Conservation (phyloP, 2,113 vertebrate genomes). For the human (Homo sapiens) region DNA sequence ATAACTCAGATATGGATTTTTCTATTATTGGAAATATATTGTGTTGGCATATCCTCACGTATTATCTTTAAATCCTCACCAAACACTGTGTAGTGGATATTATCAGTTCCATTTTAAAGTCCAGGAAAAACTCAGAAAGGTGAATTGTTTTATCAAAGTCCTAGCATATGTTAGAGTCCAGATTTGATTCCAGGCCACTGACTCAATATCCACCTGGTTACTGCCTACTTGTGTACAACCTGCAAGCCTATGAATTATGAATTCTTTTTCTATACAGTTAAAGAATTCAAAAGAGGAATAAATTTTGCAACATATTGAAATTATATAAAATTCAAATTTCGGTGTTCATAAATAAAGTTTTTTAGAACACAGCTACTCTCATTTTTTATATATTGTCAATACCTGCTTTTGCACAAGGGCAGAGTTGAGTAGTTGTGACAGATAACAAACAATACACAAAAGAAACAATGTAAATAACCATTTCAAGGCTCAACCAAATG, state of each 20-base stretch:
- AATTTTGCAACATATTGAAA: background rate
- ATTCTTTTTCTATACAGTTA: background rate
- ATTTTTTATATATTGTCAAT: background rate
- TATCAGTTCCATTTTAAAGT: background rate
- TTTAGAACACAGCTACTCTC: background rate
- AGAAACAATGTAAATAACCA: background rate
- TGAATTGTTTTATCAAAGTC: background rate
- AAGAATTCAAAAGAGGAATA: background rate
- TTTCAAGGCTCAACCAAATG: background rate
- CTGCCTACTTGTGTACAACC: background rate
- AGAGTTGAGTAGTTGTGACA: background rate
- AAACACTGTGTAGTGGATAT: background rate
- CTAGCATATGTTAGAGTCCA: background rate
- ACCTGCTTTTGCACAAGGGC: background rate
- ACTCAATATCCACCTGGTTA: background rate
- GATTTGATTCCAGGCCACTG: background rate
- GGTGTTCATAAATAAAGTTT: background rate
- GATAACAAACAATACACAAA: background rate
- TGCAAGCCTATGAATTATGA: background rate
- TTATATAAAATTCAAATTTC: background rate
- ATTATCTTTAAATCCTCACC: background rate
- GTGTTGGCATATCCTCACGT: background rate
- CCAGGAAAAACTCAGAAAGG: background rate
- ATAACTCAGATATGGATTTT: background rate
- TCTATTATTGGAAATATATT: background rate